Evolutionary conservation across 2,113 vertebrate genomes (phyloP), one percentile per base, ranked within the genome.

Genomic region (Paralichthys olivaceus): DNA sequence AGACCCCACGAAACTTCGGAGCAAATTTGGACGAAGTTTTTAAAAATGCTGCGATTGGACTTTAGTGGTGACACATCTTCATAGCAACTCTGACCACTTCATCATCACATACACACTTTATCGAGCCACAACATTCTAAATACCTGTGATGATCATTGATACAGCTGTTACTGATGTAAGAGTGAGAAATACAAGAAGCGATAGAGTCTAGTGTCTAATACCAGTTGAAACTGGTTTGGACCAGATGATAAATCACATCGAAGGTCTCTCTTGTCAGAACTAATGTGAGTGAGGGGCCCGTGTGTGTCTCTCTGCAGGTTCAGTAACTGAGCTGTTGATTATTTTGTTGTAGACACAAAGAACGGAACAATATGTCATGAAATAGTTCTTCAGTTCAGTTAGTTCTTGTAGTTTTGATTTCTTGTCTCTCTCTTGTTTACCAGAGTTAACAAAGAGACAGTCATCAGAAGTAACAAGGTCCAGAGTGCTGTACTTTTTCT

Each of bases 151-250:
- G n/a, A n/a, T n/a, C n/a, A n/a, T n/a, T n/a, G n/a, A n/a, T n/a
- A n/a, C n/a, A n/a, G n/a, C n/a, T n/a, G n/a, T n/a, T n/a, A n/a
- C n/a, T n/a, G n/a, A n/a, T n/a, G n/a, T n/a, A n/a, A n/a, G n/a
- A n/a, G 58, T 61, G 67, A 77, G 88, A 84, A 89, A 86, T 83
- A 51, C 37, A 5, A 5, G 8, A 40, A 5, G 37, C 37, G 37
- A 40, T 40, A 2, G 11, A 7, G 11, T 40, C 37, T 5, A 40
- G 37, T 7, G 37, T 40, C 37, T 40, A 5, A 40, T 12, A 5
- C 8, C n/a, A n/a, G n/a, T n/a, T n/a, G n/a, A n/a, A n/a, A n/a
- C n/a, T n/a, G n/a, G n/a, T n/a, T n/a, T n/a, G n/a, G n/a, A n/a
- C n/a, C n/a, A n/a, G n/a, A n/a, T n/a, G n/a, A n/a, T n/a, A 47